Evolutionary conservation across 2,113 vertebrate species (phyloP).

Genomic region (Gracilinanus agilis): DNA sequence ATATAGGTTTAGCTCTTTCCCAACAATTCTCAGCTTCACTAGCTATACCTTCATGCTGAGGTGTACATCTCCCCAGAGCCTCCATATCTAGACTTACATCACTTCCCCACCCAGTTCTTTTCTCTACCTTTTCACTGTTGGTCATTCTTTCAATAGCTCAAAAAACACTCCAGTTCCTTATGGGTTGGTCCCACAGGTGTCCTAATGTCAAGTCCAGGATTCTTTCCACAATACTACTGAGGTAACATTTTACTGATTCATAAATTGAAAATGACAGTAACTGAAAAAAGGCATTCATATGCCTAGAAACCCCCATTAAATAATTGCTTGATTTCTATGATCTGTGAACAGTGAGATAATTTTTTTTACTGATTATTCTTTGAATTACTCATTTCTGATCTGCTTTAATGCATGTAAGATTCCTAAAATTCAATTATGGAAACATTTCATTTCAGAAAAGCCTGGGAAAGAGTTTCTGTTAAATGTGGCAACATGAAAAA

Average conservation of each 20-base stretch:
- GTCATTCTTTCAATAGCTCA: background rate
- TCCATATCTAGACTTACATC: background rate
- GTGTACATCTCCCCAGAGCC: background rate
- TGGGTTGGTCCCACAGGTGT: background rate
- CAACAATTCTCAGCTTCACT: background rate
- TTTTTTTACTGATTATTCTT: constrained; percentile 1
- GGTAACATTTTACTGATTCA: background rate
- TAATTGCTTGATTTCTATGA: constrained; percentile 1
- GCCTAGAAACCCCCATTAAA: background rate
- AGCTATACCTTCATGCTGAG: background rate
- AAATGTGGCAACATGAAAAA: background rate
- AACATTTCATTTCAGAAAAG: constrained; percentile 13
- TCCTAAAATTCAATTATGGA: background rate
- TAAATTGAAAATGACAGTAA: background rate
- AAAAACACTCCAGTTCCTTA: background rate
- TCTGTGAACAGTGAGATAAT: background rate
- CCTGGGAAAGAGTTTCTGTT: background rate
- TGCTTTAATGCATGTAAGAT: constrained; percentile 22
- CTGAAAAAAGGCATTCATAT: background rate
- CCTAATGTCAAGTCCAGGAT: background rate
- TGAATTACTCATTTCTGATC: constrained; percentile 31
- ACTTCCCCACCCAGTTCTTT: background rate
- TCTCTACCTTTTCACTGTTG: background rate
- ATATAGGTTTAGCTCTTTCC: background rate
- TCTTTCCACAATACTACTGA: background rate